Evolutionary conservation across 2,888 invertebrate species (phyloP).

Genomic region (Amitus sp.): DNA sequence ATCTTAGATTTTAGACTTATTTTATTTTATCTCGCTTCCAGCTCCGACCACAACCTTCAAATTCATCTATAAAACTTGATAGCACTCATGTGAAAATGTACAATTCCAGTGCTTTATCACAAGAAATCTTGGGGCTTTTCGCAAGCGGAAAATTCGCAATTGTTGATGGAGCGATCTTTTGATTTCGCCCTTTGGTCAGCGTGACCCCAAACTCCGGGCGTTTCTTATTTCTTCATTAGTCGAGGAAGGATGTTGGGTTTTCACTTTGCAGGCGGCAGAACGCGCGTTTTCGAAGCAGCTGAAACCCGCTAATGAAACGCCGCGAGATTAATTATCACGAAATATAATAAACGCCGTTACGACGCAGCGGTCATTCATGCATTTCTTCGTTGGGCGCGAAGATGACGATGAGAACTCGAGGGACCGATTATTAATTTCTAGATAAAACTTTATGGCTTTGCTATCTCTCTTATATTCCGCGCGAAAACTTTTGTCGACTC

Average conservation of each 20-base stretch:
- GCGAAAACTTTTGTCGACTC: no score
- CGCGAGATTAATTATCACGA: slow-evolving; percentile 28
- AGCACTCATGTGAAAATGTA: no score
- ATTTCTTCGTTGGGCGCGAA: slow-evolving; percentile 33
- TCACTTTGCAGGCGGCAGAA: slow-evolving; percentile 15
- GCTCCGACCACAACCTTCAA: no score
- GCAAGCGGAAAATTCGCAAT: background rate
- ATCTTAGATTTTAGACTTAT: no score
- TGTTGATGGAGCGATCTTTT: background rate
- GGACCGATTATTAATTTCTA: background rate
- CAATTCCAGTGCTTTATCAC: no score
- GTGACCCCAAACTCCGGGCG: background rate
- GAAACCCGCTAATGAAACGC: slow-evolving; percentile 33
- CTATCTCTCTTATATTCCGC: background rate
- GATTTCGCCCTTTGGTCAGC: background rate
- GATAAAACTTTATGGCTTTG: no score
- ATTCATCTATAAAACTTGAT: no score
- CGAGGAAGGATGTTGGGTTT: slow-evolving; percentile 7
- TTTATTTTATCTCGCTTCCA: no score
- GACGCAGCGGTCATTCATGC: slow-evolving; percentile 35
- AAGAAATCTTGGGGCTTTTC: no score
- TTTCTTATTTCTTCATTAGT: slow-evolving; percentile 14
- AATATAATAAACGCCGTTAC: slow-evolving; percentile 20
- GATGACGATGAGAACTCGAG: slow-evolving; percentile 20
- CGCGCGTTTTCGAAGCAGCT: slow-evolving; percentile 11